A percentile compares a stretch with the other conserved stretches of the same genome.
Evolutionary conservation across 2,113 vertebrate genomes (phyloP).

Genomic region (Rhea pennata): DNA sequence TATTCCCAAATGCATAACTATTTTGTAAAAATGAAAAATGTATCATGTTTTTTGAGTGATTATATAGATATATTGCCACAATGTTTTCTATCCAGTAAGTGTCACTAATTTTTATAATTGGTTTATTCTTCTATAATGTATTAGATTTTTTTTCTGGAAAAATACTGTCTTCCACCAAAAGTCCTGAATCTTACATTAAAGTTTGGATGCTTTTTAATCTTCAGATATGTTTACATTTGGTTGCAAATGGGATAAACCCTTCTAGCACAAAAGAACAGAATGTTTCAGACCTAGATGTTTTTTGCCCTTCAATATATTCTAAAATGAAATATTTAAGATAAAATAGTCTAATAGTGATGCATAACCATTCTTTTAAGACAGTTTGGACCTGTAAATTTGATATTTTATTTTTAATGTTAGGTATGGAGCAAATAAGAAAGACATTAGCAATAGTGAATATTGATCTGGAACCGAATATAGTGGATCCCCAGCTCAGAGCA

Average conservation of each 20-base stretch:
- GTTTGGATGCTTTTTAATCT: neutral
- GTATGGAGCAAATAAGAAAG: slow-evolving; percentile 72
- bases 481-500: slow-evolving; percentile 87
- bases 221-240: neutral
- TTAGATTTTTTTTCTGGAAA: neutral
- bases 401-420: slow-evolving; percentile 69
- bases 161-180: neutral
- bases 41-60: neutral
- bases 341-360: neutral
- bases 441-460: slow-evolving; percentile 81
- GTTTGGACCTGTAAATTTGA: neutral
- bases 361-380: neutral
- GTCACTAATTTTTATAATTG: neutral
- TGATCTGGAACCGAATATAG: slow-evolving; percentile 78
- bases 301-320: neutral
- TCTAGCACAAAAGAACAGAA: neutral
- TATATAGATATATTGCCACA: neutral
- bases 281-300: neutral
- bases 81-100: neutral
- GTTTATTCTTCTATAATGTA: neutral
- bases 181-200: neutral
- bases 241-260: neutral
- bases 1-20: neutral
- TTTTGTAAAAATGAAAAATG: neutral
- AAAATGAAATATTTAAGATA: neutral